A percentile compares a stretch with the other conserved stretches of the same genome.
These are phyloP conservation scores for Dasyprocta punctata DNA, from an alignment of 2,113 vertebrate species.

Conservation along the genomic window DNA sequence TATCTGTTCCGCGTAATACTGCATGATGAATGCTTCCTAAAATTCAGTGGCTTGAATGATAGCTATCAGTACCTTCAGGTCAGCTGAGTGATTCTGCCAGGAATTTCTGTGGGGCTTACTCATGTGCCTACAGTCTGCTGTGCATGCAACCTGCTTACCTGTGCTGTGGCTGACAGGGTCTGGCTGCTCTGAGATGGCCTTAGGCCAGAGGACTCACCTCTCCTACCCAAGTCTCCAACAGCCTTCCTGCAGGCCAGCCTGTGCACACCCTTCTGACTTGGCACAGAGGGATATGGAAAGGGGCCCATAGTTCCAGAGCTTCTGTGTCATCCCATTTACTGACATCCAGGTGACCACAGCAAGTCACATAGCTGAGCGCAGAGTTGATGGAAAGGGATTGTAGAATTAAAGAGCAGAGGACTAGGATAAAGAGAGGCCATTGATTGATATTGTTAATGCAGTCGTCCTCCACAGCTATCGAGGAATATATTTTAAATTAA, in stretches of 20 bases:
- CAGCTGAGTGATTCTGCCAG: not conserved
- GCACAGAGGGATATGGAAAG: not conserved
- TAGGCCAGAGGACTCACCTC: not conserved
- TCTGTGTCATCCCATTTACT: not conserved
- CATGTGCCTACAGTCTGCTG: not conserved
- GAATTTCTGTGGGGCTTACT: not conserved
- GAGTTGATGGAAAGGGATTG: not conserved
- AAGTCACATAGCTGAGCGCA: not conserved
- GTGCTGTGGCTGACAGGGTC: no score
- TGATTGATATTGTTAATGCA: not conserved
- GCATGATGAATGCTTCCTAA: not conserved
- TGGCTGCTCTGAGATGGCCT: not conserved
- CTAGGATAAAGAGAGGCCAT: not conserved
- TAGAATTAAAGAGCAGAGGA: not conserved
- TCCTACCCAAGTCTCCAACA: not conserved
- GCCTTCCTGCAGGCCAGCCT: not conserved
- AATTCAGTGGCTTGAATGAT: not conserved
- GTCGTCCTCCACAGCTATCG: no score
- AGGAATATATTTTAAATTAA: not conserved
- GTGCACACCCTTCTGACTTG: not conserved
- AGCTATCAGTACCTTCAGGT: not conserved
- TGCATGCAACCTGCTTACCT: accelerated
- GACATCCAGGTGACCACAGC: not conserved
- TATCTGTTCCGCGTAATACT: not conserved
- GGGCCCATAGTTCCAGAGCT: not conserved